These are phyloP conservation scores for Chymomyza caudatula DNA, from an alignment of 2,888 invertebrate genomes.

Conservation along the genomic window DNA sequence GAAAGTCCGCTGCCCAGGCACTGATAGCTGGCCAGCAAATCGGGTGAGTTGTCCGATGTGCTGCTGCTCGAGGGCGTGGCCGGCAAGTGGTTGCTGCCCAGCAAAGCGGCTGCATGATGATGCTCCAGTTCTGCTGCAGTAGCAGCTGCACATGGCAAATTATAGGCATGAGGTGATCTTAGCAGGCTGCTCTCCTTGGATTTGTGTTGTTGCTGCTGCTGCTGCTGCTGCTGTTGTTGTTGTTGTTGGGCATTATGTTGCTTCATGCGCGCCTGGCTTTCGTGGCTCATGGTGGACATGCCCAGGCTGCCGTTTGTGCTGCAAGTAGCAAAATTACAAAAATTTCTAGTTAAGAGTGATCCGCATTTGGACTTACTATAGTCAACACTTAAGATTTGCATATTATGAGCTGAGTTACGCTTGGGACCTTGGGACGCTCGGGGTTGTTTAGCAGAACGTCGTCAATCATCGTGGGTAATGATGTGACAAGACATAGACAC, in stretches of 20 bases:
- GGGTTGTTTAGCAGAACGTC: too few species aligned
- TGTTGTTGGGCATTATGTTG: conserved; percentile 61
- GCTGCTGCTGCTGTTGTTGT: conserved; percentile 28
- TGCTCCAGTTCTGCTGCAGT: not conserved
- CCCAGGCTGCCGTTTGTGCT: conserved; percentile 62
- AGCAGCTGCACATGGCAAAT: conserved; percentile 28
- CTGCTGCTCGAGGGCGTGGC: conserved; percentile 66
- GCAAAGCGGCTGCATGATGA: conserved; percentile 32
- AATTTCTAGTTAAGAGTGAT: not conserved
- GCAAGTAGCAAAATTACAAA: conserved; percentile 8
- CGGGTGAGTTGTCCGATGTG: conserved; percentile 75
- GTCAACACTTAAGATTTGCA: too few species aligned
- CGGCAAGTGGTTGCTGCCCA: conserved; percentile 45
- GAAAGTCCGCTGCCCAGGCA: conserved; percentile 29
- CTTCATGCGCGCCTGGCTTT: conserved; percentile 76
- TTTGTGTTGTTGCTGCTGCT: conserved; percentile 37
- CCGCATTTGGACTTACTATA: too few species aligned
- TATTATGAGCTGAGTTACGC: too few species aligned
- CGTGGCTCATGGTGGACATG: conserved; percentile 76
- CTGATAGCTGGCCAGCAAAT: conserved; percentile 63
- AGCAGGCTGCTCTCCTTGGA: conserved; percentile 45
- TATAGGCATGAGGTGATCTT: conserved; percentile 17
- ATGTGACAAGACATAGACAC: too few species aligned
- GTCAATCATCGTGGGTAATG: too few species aligned
- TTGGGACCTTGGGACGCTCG: too few species aligned